phyloP scores from a whole-genome alignment of 2,113 vertebrate genomes.

The Porphyrio hochstetteri region DNA sequence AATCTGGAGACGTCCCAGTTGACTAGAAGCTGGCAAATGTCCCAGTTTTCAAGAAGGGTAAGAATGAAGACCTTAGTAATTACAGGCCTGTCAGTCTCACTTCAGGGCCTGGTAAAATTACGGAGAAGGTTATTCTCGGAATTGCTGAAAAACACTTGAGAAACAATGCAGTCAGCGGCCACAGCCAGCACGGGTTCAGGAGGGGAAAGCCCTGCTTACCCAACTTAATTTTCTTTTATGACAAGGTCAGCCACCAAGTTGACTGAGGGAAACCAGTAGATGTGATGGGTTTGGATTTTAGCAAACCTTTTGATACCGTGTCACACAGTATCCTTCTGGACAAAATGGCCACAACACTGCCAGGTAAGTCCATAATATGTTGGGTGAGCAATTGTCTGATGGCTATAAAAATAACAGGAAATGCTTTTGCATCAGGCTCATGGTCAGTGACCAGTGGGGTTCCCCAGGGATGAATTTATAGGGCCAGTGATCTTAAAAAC shows the following conservation, averaged over 20 bases:
- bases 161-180: neutral
- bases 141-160: neutral
- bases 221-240: neutral
- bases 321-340: neutral
- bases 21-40: neutral
- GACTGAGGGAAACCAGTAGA: neutral
- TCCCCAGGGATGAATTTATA: neutral
- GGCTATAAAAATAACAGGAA: neutral
- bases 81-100: neutral
- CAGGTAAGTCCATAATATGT: neutral
- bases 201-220: neutral
- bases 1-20: neutral
- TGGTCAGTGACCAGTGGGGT: neutral
- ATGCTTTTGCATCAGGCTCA: neutral
- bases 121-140: neutral
- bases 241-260: neutral
- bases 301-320: neutral
- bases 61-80: neutral
- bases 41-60: neutral
- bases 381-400: neutral
- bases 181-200: neutral
- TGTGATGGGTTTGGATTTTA: neutral
- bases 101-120: neutral
- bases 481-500: neutral
- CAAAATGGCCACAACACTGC: neutral